These are phyloP conservation scores for Drosophila suzukii DNA, from an alignment of 1,140 invertebrate species.

Conservation along the genomic window DNA sequence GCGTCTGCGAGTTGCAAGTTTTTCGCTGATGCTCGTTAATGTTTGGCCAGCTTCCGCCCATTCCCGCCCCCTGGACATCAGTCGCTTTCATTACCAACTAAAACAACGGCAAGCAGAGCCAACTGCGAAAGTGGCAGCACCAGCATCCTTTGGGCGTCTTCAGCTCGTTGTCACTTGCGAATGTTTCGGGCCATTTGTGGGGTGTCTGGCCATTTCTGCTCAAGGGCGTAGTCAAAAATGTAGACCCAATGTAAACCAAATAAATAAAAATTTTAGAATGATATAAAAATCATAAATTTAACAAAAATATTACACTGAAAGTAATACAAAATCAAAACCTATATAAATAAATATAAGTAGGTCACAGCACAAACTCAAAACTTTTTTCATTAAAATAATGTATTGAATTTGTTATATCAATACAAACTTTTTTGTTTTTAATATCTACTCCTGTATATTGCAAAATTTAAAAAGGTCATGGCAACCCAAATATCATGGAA, in stretches of 20 bases:
- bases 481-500: too few species aligned
- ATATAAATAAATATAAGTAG: too few species aligned
- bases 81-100: constrained; percentile 62
- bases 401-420: too few species aligned
- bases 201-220: constrained; percentile 1
- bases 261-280: background rate
- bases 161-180: constrained; percentile 42
- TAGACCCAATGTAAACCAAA: background rate
- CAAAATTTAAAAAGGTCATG: too few species aligned
- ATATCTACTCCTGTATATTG: too few species aligned
- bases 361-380: too few species aligned
- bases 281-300: too few species aligned
- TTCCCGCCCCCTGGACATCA: constrained; percentile 18
- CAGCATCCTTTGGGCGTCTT: constrained; percentile 43
- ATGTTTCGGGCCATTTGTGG: constrained; percentile 25
- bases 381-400: too few species aligned
- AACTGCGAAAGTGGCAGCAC: constrained; percentile 29
- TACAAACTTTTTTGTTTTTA: too few species aligned
- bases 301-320: too few species aligned
- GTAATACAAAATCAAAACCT: too few species aligned
- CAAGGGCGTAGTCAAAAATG: constrained; percentile 1
- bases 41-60: constrained; percentile 58
- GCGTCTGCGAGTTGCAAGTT: constrained; percentile 64
- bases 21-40: constrained; percentile 80
- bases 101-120: constrained; percentile 42